phyloP scores from a whole-genome alignment of 2,888 invertebrate genomes.

The Synergus laeviventris region DNA sequence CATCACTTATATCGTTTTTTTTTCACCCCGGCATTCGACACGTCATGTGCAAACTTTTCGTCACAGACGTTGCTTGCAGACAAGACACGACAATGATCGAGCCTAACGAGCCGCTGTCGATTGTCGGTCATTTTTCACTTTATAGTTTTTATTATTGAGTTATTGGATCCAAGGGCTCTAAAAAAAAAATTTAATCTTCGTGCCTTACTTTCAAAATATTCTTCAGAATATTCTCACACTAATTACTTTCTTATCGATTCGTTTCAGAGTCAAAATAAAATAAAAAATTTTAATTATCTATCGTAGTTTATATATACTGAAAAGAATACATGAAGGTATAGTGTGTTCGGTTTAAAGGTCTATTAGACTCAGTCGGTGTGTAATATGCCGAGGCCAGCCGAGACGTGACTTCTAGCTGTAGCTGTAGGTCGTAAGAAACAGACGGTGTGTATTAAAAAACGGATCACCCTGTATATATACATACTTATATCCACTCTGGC shows the following conservation, averaged over 20 bases:
- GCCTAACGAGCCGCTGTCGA: slow-evolving; percentile 17
- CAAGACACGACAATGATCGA: neutral
- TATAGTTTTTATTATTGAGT: slow-evolving; percentile 17
- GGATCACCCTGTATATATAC: slow-evolving; percentile 52
- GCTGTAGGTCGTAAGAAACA: slow-evolving; percentile 65
- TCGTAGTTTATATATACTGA: slow-evolving; percentile 6
- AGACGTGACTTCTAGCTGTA: slow-evolving; percentile 59
- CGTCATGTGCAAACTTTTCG: slow-evolving; percentile 58
- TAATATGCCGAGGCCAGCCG: slow-evolving; percentile 64
- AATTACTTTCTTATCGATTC: neutral
- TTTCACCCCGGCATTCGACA: slow-evolving; percentile 53
- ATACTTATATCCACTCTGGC: slow-evolving; percentile 41
- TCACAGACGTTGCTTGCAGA: slow-evolving; percentile 36
- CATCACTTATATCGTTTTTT: slow-evolving; percentile 54
- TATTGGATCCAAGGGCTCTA: slow-evolving; percentile 1
- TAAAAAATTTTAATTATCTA: neutral
- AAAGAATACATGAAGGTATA: slow-evolving; percentile 5
- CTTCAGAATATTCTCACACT: slow-evolving; percentile 12
- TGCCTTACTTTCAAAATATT: slow-evolving; percentile 1
- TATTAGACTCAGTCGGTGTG: slow-evolving; percentile 61
- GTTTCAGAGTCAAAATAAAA: neutral
- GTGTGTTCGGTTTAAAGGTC: slow-evolving; percentile 63
- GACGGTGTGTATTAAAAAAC: slow-evolving; percentile 68
- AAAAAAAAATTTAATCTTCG: neutral
- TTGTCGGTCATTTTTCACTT: slow-evolving; percentile 31